These are phyloP conservation scores for Plagodis pulveraria DNA, from an alignment of 2,888 invertebrate species.

Conservation along the genomic window DNA sequence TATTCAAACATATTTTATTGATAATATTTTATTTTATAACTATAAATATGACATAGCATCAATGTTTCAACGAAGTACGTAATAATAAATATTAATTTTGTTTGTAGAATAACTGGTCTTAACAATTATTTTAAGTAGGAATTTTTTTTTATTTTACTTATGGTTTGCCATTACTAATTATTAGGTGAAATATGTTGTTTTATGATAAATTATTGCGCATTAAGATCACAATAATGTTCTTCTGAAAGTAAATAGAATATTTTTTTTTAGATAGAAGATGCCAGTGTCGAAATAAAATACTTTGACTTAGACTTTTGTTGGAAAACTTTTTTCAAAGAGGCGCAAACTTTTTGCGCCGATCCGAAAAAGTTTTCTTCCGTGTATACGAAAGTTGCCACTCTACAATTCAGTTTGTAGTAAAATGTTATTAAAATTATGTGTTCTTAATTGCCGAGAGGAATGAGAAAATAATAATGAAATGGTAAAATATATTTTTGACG, in stretches of 20 bases:
- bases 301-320: not conserved
- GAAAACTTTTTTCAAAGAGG: too few species aligned
- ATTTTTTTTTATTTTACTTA: not conserved
- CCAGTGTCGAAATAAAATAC: not conserved
- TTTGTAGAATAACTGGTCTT: not conserved
- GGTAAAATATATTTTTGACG: slow-evolving; percentile 70
- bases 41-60: not conserved
- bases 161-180: too few species aligned
- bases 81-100: not conserved
- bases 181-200: too few species aligned
- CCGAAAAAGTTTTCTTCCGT: slow-evolving; percentile 37
- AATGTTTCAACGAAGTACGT: not conserved
- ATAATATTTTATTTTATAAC: slow-evolving; percentile 5
- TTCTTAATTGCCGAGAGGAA: slow-evolving; percentile 3
- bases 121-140: not conserved
- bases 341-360: not conserved
- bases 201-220: too few species aligned
- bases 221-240: too few species aligned
- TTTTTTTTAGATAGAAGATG: too few species aligned
- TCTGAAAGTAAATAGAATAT: too few species aligned
- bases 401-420: not conserved
- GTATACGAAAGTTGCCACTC: slow-evolving; percentile 1
- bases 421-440: too few species aligned
- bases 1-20: slow-evolving; percentile 11
- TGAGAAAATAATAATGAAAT: slow-evolving; percentile 55